phyloP scores from a whole-genome alignment of 2,797 vertebrate genomes.

The Rallus crepitans region DNA sequence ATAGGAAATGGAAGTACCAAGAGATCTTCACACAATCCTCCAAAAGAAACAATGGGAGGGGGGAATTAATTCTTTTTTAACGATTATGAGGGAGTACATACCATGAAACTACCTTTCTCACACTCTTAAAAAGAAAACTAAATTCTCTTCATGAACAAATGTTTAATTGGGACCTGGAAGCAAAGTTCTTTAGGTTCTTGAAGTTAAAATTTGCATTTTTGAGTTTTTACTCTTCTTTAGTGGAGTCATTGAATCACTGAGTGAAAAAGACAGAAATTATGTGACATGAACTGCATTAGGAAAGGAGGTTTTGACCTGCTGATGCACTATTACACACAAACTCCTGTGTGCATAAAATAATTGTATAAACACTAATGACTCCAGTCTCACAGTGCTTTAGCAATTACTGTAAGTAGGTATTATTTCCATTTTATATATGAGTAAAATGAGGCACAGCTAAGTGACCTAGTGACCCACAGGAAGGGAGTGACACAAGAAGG shows the following conservation, averaged over 20 bases:
- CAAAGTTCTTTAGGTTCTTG: neutral
- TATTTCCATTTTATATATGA: neutral
- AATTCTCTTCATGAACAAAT: neutral
- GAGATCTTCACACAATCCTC: conserved; percentile 50
- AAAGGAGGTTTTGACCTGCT: neutral
- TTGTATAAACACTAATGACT: neutral
- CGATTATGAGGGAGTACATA: neutral
- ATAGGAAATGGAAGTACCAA: conserved; percentile 72
- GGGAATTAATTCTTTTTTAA: conserved; percentile 11
- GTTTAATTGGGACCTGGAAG: neutral
- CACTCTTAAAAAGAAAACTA: neutral
- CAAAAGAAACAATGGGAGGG: conserved; percentile 47
- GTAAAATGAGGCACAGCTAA: neutral
- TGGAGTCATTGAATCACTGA: neutral
- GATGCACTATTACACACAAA: neutral
- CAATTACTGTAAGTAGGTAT: neutral
- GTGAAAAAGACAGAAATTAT: neutral
- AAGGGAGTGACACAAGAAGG: conserved; percentile 53
- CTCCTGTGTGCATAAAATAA: neutral
- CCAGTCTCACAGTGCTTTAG: neutral
- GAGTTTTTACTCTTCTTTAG: neutral
- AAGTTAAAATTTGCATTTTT: neutral
- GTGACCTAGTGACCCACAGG: conserved; percentile 41
- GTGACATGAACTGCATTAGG: neutral
- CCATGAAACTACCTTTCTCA: neutral